Base-by-base conservation (phyloP, 2,113 vertebrate genomes). In the Elanoides forficatus region DNA sequence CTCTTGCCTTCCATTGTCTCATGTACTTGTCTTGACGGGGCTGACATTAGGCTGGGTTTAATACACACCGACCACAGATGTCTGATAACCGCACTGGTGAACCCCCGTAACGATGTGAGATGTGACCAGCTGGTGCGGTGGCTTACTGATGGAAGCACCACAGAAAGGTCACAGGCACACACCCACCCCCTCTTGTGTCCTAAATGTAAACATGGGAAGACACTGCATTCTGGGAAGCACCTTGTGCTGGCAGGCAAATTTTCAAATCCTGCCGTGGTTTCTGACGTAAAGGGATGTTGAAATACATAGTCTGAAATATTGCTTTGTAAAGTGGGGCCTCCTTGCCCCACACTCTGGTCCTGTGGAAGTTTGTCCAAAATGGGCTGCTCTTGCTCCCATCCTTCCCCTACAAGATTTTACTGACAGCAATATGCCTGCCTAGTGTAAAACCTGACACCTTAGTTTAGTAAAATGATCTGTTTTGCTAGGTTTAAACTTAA, bases 11-110 rank as follows among this genome's bases (percentile, higher is more conserved):
- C 18, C 7, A 0, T 1, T 43, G 52, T 60, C 18, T 27, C 26
- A 23, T 3, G 0, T 6, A 0, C 7, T 11, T 27, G 40, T 38
- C 19, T 2, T 5, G 2, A 11, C 0, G 4, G 42, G 6, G 3
- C 0, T 21, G 34, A 2, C 1, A 0, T 53, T 13, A 9, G 62
- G 56, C 27, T 79, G 62, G 21, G 0, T 76, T n/a, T 72, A 32
- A 13, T 30, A 13, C 5, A 9, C n/a, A 10, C 15, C 14, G 18
- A 1, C 26, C 25, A 19, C 30, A 45, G 40, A 4, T 65, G 36
- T 15, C 15, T 16, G 32, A 25, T 10, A 25, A 23, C 15, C 17
- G 5, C 12, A 6, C 40, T 20, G 59, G 3, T 19, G 43, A 42
- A 34, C 15, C 34, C 13, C 22, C 60, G 40, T 18, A 58, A 11